These are phyloP conservation scores for Odobenus rosmarus DNA, from an alignment of 2,113 vertebrate species.

Conservation along the genomic window DNA sequence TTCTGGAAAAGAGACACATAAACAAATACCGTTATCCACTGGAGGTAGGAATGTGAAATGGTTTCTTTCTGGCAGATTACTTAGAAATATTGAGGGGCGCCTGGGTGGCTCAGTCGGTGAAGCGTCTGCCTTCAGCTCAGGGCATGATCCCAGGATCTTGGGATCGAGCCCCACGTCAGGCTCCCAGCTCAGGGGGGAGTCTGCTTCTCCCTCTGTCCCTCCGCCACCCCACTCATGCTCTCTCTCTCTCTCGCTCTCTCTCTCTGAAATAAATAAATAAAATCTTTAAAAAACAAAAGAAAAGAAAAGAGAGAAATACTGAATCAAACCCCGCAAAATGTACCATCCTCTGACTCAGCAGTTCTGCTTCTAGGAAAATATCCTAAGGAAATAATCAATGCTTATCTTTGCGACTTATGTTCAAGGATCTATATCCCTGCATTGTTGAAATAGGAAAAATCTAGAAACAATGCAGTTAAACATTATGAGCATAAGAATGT, in stretches of 20 bases:
- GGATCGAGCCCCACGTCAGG: rapidly evolving
- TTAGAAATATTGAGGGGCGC: background rate
- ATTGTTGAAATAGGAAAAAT: background rate
- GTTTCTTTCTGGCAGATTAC: background rate
- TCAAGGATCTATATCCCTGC: background rate
- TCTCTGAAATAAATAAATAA: background rate
- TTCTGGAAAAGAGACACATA: background rate
- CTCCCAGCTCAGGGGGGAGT: background rate
- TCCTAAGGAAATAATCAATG: background rate
- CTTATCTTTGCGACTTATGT: background rate
- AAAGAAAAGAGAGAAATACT: background rate
- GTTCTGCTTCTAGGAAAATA: background rate
- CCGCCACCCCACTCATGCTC: background rate
- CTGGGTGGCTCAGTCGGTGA: background rate
- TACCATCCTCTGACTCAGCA: background rate
- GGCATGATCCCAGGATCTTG: background rate
- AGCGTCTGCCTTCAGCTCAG: background rate
- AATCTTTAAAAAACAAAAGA: background rate
- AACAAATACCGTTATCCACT: background rate
- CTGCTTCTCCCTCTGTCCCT: background rate
- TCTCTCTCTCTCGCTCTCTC: background rate
- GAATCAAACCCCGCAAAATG: background rate
- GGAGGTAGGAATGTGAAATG: background rate
- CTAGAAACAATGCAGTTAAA: background rate
- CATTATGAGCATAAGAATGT: background rate